Evolutionary conservation across 2,797 vertebrate species (phyloP), one percentile per base, ranked within the genome.

Genomic region (Paedocypris micromegethes): DNA sequence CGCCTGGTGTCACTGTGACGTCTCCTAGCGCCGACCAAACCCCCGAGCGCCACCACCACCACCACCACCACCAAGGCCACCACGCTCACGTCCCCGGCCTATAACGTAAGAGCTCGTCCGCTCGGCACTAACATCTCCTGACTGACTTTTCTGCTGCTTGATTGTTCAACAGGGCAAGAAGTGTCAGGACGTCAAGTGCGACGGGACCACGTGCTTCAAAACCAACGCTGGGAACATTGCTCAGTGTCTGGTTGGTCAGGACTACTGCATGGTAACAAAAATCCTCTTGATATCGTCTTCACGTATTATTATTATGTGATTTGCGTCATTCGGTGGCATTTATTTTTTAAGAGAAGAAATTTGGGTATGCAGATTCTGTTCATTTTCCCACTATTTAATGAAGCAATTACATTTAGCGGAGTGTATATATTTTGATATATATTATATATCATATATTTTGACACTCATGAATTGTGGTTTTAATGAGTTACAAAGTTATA

Each of bases 121-220:
- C 53, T 5, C 9, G 4, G 45, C 9, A 4, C 51, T 61, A 55
- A 53, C 45, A 46, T 41, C 9, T 46, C 23, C 46, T 49, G 9
- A 3, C 5, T 6, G 39, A 4, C 9, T 70, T 5, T 39, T 3
- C 42, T 38, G 51, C 42, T 43, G 5, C 49, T 54, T 37, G 9
- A 5, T 56, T 46, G 56, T 3, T 50, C 4, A 69, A 8, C 2
- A 93, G 91, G 84, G 83, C 8, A 93, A 91, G 38, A 87, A 85
- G 81, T 94, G 92, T 39, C 54, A 77, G 43, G 46, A 6, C 0
- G 84, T 91, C 37, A 82, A 42, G 61, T 94, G 92, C 66, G 78
- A 8, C 0, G 85, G 85, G 2, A 43, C 76, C 0, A 62, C 55
- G 0, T 94, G 91, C 79, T 94, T 89, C 83, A 88, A 65, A 75